phyloP scores from a whole-genome alignment of 23 tunicate species.

The Clavelina lepadiformis region DNA sequence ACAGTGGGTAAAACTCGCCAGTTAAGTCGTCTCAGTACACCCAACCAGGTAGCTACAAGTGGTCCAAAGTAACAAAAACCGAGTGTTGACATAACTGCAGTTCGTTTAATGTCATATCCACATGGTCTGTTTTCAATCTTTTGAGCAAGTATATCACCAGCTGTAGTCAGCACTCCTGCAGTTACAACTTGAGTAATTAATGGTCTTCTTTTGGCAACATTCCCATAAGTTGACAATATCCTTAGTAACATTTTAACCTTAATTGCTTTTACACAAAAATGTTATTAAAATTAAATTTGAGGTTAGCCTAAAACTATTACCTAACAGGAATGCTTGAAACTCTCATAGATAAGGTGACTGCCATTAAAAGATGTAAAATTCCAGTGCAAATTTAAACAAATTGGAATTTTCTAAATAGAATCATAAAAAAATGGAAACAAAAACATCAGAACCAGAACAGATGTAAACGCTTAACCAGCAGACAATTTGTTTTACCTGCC shows the following conservation, averaged over 20 bases:
- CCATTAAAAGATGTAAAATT: too few relatives aligned
- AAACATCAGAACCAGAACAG: too few relatives aligned
- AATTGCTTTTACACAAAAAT: too few relatives aligned
- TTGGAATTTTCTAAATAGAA: too few relatives aligned
- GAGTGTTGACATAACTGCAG: slow-evolving; percentile 46
- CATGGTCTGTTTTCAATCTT: slow-evolving; percentile 1
- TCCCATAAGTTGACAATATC: slow-evolving; percentile 14
- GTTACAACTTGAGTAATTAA: slow-evolving; percentile 20
- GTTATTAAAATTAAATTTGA: too few relatives aligned
- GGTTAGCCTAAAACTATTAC: too few relatives aligned
- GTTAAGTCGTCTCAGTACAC: slow-evolving; percentile 6
- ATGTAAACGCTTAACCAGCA: too few relatives aligned
- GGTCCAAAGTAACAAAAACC: slow-evolving; percentile 69
- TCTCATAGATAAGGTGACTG: too few relatives aligned
- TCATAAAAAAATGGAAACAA: too few relatives aligned
- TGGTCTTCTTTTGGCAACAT: slow-evolving; percentile 33
- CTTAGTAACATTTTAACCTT: slow-evolving; percentile 16
- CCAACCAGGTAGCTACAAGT: slow-evolving; percentile 30
- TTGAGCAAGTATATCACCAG: slow-evolving; percentile 65
- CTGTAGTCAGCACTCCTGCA: slow-evolving; percentile 42
- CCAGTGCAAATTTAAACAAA: too few relatives aligned
- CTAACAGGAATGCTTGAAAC: too few relatives aligned
- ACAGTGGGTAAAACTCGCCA: slow-evolving; percentile 21
- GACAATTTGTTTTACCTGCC: too few relatives aligned
- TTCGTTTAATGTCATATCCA: slow-evolving; percentile 29